Percentiles rank a stretch among this genome's conserved stretches.
These are phyloP conservation scores for Rallus limicola DNA, from an alignment of 2,113 vertebrate genomes.

Conservation along the genomic window DNA sequence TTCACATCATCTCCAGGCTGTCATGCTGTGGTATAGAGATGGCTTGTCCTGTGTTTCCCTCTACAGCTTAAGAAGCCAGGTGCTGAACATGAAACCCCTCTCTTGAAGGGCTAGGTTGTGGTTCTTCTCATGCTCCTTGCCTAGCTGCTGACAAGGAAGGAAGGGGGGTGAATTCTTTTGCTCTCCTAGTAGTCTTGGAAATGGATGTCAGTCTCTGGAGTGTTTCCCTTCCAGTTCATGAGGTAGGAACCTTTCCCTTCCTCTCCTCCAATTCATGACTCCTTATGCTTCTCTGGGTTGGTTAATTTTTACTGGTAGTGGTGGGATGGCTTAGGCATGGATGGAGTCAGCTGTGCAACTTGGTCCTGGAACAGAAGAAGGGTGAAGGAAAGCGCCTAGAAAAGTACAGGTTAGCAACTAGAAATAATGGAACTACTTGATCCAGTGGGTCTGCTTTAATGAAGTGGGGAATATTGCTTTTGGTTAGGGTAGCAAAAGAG, in stretches of 20 bases:
- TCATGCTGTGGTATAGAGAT: accelerated
- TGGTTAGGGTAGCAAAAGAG: background rate
- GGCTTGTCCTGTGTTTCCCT: accelerated
- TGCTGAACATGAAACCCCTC: accelerated
- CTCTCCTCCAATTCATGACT: background rate
- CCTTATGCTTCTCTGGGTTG: background rate
- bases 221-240: background rate
- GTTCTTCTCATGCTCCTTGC: background rate
- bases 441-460: background rate
- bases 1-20: accelerated
- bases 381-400: background rate
- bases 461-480: background rate
- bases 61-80: accelerated
- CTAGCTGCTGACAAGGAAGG: background rate
- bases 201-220: background rate
- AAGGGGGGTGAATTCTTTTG: background rate
- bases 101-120: background rate
- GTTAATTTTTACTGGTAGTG: background rate
- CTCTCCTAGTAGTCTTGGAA: background rate
- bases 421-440: accelerated
- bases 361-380: background rate
- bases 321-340: background rate
- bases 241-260: background rate
- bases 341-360: background rate
- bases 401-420: background rate